These are phyloP conservation scores for Microtus montanus DNA, from an alignment of 2,113 vertebrate genomes.

Conservation along the genomic window DNA sequence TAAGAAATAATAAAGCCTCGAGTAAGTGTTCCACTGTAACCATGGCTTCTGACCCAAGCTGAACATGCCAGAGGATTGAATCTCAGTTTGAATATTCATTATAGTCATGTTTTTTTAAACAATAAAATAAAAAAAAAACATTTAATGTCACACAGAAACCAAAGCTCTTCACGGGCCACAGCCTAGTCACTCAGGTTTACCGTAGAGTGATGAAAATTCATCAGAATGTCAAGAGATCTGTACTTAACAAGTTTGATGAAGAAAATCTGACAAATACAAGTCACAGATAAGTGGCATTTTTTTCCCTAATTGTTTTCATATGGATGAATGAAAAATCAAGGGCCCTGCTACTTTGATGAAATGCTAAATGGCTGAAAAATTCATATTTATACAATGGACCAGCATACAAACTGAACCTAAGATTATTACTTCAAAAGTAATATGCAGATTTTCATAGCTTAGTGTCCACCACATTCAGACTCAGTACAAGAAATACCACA, in stretches of 20 bases:
- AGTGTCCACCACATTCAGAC: background rate
- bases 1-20: slow-evolving; percentile 77
- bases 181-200: slow-evolving; percentile 87
- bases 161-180: slow-evolving; percentile 88
- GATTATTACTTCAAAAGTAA: slow-evolving; percentile 57
- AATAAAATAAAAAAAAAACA: slow-evolving; percentile 21
- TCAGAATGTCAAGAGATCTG: slow-evolving; percentile 89
- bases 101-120: slow-evolving; percentile 72
- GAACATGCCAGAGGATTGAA: slow-evolving; percentile 79
- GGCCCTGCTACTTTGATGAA: slow-evolving; percentile 83
- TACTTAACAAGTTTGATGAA: slow-evolving; percentile 90
- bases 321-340: slow-evolving; percentile 87
- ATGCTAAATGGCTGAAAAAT: slow-evolving; percentile 84
- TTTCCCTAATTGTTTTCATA: slow-evolving; percentile 89
- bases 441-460: slow-evolving; percentile 51
- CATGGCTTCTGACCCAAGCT: slow-evolving; percentile 82
- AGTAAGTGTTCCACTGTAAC: slow-evolving; percentile 79
- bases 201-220: slow-evolving; percentile 87
- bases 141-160: slow-evolving; percentile 86
- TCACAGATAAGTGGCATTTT: slow-evolving; percentile 89
- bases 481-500: slow-evolving; percentile 21
- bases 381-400: slow-evolving; percentile 81
- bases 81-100: slow-evolving; percentile 88
- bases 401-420: slow-evolving; percentile 64
- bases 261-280: slow-evolving; percentile 89